Base-by-base conservation (phyloP, 2,888 invertebrate genomes). In the Drosophila hamatofila region DNA sequence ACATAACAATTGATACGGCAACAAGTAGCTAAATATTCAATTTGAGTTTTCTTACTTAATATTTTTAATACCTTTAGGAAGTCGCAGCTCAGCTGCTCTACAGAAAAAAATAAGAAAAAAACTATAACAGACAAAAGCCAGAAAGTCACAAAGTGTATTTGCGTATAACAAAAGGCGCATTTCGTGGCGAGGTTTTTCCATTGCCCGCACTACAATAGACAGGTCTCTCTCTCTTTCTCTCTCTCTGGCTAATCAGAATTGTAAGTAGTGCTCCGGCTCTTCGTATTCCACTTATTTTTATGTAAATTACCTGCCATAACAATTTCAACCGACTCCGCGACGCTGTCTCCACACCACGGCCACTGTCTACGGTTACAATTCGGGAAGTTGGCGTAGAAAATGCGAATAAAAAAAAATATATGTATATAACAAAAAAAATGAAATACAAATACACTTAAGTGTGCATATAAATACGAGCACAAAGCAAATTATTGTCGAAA, bases 401-500 rank as follows among this genome's bases (percentile, higher is more conserved):
- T 67, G 66, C 72, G 64, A 78, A 72, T 69, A 71, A 81, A 72
- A 37, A 37, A 35, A 35, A 37, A 6, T 14, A 16, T 14, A 5
- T 14, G 5, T 14, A 16, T 16, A 37, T 5, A 37, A 33, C 72
- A 71, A 66, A 70, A 80, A 70, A 81, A 44, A 63, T 39, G 16
- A 61, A 14, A 30, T 54, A 39, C 54, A 54, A 37, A 46, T 57
- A 67, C 33, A 55, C 60, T 62, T 30, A 63, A 63, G 59, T 66
- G 55, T 57, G 57, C 62, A 68, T 65, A 73, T 76, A 81, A 81
- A 81, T 72, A 80, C 69, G 75, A 69, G 81, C 78, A 82, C 80
- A 90, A 89, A 85, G 91, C 87, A 91, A 91, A 92, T 91, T 92
- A 91, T 92, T 92, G 91, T 91, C 88, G 91, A 92, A 91, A 91